Conservation (phyloP, 2,797 vertebrate species). For the Yasuhikotakia modesta region DNA sequence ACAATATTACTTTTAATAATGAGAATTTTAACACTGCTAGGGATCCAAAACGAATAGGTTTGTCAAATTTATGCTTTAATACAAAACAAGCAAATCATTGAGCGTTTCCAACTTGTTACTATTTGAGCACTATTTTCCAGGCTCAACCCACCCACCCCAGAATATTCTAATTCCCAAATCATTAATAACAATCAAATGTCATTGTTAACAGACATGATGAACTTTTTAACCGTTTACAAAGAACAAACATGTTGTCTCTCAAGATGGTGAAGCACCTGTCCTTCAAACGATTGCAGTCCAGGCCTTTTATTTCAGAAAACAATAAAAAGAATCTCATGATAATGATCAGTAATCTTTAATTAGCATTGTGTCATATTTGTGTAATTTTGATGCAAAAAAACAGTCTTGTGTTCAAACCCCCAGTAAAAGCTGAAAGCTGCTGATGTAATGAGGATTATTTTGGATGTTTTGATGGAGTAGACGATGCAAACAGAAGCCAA, state of each 20-base stretch:
- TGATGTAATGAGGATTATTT: slow-evolving; percentile 49
- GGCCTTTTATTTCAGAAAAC: slow-evolving; percentile 36
- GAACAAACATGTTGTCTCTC: slow-evolving; percentile 11
- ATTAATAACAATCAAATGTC: slow-evolving; percentile 44
- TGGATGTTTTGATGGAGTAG: slow-evolving; percentile 33
- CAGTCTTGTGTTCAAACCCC: slow-evolving; percentile 54
- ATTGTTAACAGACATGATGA: slow-evolving; percentile 37
- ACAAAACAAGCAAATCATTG: slow-evolving; percentile 9
- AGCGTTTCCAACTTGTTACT: slow-evolving; percentile 4
- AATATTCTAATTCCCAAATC: slow-evolving; percentile 14
- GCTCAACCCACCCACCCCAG: background rate
- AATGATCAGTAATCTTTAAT: slow-evolving; percentile 48
- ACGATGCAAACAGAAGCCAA: slow-evolving; percentile 42
- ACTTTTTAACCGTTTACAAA: slow-evolving; percentile 43
- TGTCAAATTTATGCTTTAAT: slow-evolving; percentile 29
- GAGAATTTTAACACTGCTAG: background rate
- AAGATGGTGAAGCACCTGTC: slow-evolving; percentile 9
- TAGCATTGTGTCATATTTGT: slow-evolving; percentile 56
- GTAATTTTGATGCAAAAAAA: slow-evolving; percentile 64
- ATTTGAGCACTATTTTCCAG: slow-evolving; percentile 6
- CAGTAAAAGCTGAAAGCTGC: slow-evolving; percentile 40
- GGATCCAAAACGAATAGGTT: slow-evolving; percentile 2
- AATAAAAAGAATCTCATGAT: slow-evolving; percentile 40
- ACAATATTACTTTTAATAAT: slow-evolving; percentile 8
- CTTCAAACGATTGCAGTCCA: slow-evolving; percentile 34